Conservation (phyloP, 2,888 invertebrate genomes). For the Eurytoma adleriae region DNA sequence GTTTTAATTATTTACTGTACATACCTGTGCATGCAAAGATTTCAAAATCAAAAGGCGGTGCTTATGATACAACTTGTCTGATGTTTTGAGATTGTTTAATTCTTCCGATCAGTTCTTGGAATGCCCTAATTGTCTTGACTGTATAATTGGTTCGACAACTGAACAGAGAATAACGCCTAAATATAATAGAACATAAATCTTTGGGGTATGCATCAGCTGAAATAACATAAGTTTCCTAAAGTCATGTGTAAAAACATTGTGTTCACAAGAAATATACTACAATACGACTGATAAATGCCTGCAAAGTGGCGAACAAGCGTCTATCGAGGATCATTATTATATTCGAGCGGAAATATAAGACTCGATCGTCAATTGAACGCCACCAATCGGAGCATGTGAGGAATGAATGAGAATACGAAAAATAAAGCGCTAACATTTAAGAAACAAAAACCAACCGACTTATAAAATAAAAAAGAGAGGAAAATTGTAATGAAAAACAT, state of each 20-base stretch:
- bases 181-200: conserved; percentile 24
- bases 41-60: conserved; percentile 30
- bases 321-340: conserved; percentile 66
- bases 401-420: conserved; percentile 67
- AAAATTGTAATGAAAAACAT: conserved; percentile 67
- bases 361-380: conserved; percentile 70
- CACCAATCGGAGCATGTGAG: conserved; percentile 68
- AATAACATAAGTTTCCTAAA: conserved; percentile 76
- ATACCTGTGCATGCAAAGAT: neutral
- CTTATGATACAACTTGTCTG: conserved; percentile 2
- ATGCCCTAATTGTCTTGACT: neutral
- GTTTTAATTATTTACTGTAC: neutral
- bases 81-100: neutral
- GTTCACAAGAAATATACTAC: conserved; percentile 76
- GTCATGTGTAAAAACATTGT: conserved; percentile 76
- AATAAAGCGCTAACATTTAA: conserved; percentile 58
- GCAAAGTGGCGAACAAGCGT: conserved; percentile 69
- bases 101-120: neutral
- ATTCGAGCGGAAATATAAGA: conserved; percentile 59
- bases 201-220: conserved; percentile 70
- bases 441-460: conserved; percentile 56
- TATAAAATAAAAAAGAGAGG: conserved; percentile 56
- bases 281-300: conserved; percentile 75
- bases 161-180: conserved; percentile 17
- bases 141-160: neutral